Base-by-base conservation (phyloP, 2,797 vertebrate genomes). In the Molossus alvarezi region DNA sequence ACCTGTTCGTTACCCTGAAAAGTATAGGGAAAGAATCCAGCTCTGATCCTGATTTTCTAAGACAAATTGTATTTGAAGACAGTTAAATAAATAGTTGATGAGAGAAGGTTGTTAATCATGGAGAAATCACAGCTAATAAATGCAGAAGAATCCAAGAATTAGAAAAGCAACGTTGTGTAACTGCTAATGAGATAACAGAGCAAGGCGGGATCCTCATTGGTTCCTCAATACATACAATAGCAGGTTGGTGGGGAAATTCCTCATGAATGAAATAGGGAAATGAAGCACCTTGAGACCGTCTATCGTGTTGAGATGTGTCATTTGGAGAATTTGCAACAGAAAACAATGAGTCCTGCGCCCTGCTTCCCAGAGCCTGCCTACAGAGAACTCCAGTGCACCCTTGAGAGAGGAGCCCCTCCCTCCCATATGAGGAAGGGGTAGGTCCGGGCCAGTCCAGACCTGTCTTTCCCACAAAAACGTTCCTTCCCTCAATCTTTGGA, bases 21-120 rank as follows among this genome's bases (percentile, higher is more conserved):
- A 94, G 73, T 83, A 77, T 75, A 80, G 33, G 51, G 10, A 53
- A 92, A 80, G 53, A 87, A 77, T 37, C 41, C 25, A 58, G 69
- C 69, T 94, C 94, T 95, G 76, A 95, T 95, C 71, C 25, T 88
- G 75, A 62, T 62, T 96, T 95, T 82, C 33, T 89, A 91, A 33
- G 65, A 91, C 60, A 94, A 93, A 87, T 75, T 91, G 18, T 96
- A 69, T 89, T 95, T 81, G 48, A 97, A 87, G 58, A 29, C 96
- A 97, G 90, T 96, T 94, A 96, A 82, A 77, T 94, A 96, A 82
- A 77, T 62, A 60, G 67, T 82, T 97, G 92, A 96, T 97, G 93
- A 95, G 90, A 75, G 81, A 96, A 94, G 71, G n/a, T 84, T 92
- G 86, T 65, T 98, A 89, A 95, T 95, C 82, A 96, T 48, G 76